phyloP scores from a whole-genome alignment of 1,140 invertebrate genomes.

The Stegodyphus dumicola region DNA sequence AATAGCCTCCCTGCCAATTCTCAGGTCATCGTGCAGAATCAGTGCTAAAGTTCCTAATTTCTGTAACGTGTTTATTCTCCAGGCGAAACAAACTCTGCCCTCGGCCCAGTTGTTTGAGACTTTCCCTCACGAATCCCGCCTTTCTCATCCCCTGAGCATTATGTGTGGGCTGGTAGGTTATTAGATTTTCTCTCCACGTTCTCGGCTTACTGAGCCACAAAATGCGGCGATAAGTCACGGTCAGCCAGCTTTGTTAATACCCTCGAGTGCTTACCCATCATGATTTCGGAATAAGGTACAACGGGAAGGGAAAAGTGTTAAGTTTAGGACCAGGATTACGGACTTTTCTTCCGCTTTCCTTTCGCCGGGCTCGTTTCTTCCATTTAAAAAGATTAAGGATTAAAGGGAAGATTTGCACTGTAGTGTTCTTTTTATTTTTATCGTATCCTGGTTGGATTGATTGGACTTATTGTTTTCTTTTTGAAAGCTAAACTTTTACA shows the following conservation, averaged over 20 bases:
- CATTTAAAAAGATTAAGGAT: conserved; percentile 49
- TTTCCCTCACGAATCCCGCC: conserved; percentile 33
- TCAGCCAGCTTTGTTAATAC: conserved; percentile 54
- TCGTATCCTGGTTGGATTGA: neutral
- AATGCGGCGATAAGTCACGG: conserved; percentile 57
- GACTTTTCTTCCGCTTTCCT: conserved; percentile 6
- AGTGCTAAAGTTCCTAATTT: conserved; percentile 40
- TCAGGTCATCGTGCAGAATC: conserved; percentile 1
- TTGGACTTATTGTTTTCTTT: no score
- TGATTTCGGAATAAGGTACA: conserved; percentile 49
- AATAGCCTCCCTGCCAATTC: no score
- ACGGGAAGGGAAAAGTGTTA: conserved; percentile 30
- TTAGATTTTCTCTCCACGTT: conserved; percentile 54
- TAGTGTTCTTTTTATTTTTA: neutral
- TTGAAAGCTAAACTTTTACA: no score
- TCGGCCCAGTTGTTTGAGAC: conserved; percentile 36
- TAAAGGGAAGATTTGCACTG: conserved; percentile 4
- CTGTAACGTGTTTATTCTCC: conserved; percentile 56
- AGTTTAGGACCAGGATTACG: conserved; percentile 17
- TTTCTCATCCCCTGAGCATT: conserved; percentile 42
- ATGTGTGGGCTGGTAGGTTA: conserved; percentile 21
- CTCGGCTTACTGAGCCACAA: conserved; percentile 56
- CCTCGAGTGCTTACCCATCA: conserved; percentile 52
- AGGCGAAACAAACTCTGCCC: conserved; percentile 27
- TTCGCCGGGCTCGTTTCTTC: conserved; percentile 27